Percentiles rank a stretch among this genome's conserved stretches.
Evolutionary conservation across 2,797 vertebrate genomes (phyloP).

Genomic region (Hirundo rustica): DNA sequence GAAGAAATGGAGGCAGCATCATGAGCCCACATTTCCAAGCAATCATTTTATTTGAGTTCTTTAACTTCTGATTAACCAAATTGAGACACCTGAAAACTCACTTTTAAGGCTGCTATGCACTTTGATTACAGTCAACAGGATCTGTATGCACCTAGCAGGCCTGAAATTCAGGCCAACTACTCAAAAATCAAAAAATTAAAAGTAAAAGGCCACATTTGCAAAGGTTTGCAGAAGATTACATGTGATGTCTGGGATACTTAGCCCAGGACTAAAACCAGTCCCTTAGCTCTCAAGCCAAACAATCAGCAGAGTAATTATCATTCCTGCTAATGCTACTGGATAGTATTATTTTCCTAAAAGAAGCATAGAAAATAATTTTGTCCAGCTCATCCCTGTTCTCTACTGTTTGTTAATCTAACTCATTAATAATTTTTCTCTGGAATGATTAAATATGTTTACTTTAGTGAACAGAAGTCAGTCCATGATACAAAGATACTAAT

Average conservation of each 20-base stretch:
- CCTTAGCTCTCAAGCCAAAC: neutral
- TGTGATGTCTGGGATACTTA: neutral
- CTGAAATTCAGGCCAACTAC: neutral
- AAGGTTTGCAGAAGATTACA: neutral
- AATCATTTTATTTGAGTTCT: neutral
- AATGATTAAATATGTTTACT: neutral
- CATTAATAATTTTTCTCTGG: neutral
- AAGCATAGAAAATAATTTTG: neutral
- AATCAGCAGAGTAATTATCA: neutral
- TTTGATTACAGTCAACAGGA: neutral
- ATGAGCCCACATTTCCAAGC: neutral
- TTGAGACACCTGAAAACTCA: neutral
- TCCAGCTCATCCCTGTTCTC: neutral
- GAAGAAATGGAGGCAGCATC: neutral
- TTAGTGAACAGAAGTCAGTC: neutral
- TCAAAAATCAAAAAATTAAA: neutral
- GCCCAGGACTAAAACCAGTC: neutral
- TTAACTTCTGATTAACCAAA: slow-evolving; percentile 1
- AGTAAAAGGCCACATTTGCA: neutral
- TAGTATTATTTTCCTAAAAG: neutral
- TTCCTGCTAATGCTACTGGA: neutral
- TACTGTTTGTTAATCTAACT: neutral
- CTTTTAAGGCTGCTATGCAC: neutral
- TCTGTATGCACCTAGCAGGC: neutral
- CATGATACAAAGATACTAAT: neutral